These are phyloP conservation scores for Mythimna albipuncta DNA, from an alignment of 2,888 invertebrate species.

Conservation along the genomic window DNA sequence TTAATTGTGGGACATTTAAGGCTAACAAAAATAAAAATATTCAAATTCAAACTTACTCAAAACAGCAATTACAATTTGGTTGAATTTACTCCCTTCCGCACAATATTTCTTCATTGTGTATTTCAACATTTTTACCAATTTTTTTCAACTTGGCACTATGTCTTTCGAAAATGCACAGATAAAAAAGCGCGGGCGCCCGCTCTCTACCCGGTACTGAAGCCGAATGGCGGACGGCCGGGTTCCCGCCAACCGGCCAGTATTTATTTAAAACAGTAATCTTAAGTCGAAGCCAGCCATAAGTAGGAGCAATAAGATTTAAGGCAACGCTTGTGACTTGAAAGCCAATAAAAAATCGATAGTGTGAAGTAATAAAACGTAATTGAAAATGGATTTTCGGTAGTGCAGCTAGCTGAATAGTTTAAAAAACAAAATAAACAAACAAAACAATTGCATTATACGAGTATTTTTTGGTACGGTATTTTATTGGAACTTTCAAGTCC, in stretches of 20 bases:
- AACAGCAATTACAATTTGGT: slow-evolving; percentile 81
- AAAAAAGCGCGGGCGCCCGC: slow-evolving; percentile 51
- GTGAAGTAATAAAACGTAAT: not conserved
- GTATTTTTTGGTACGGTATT: not conserved
- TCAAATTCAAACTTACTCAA: slow-evolving; percentile 79
- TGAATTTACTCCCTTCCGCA: slow-evolving; percentile 85
- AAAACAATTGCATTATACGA: too few relatives aligned
- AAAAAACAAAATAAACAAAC: too few relatives aligned
- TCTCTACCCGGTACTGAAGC: slow-evolving; percentile 52
- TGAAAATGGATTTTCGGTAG: not conserved
- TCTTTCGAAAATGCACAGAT: slow-evolving; percentile 52
- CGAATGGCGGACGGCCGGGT: slow-evolving; percentile 53
- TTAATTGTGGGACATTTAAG: not conserved
- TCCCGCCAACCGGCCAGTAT: slow-evolving; percentile 44
- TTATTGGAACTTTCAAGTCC: too few relatives aligned
- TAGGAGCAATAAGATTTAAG: slow-evolving; percentile 20
- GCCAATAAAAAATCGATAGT: slow-evolving; percentile 10
- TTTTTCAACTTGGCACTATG: slow-evolving; percentile 36
- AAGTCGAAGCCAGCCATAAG: slow-evolving; percentile 13
- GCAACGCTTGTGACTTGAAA: not conserved
- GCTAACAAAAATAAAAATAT: slow-evolving; percentile 7
- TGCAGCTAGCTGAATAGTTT: not conserved
- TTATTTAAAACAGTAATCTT: slow-evolving; percentile 61
- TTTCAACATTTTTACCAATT: slow-evolving; percentile 78
- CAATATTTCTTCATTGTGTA: slow-evolving; percentile 87